Conservation (phyloP, 2,797 vertebrate species). For the Heliangelus exortis region DNA sequence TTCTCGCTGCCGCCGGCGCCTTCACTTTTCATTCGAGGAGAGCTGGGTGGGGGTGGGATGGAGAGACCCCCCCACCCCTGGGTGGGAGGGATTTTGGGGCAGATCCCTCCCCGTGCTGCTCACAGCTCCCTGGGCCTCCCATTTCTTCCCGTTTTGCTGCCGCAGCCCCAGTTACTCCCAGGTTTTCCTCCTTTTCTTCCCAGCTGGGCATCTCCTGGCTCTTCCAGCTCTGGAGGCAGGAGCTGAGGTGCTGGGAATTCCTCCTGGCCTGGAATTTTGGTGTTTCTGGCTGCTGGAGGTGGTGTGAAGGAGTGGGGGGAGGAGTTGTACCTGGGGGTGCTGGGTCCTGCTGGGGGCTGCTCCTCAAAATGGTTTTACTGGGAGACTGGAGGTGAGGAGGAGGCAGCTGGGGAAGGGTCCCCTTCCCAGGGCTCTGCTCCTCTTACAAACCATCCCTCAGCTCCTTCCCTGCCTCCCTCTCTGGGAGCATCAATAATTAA, state of each 20-base stretch:
- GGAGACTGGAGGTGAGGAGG: not conserved
- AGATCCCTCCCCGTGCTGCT: accelerated
- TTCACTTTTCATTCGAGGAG: not conserved
- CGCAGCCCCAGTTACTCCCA: not conserved
- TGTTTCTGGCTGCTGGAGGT: not conserved
- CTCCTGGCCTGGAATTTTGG: not conserved
- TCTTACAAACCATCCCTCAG: not conserved
- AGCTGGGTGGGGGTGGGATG: not conserved
- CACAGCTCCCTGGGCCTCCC: not conserved
- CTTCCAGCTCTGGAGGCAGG: accelerated
- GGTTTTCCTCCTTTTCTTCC: not conserved
- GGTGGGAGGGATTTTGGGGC: accelerated
- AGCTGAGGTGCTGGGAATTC: not conserved
- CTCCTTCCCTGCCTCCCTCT: not conserved
- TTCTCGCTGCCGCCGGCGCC: constrained; percentile 32
- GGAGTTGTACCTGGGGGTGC: not conserved
- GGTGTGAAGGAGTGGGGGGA: not conserved
- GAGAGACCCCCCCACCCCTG: not conserved
- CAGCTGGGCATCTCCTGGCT: not conserved
- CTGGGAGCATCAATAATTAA: constrained; percentile 32
- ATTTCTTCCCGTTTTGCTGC: not conserved
- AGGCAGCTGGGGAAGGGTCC: not conserved
- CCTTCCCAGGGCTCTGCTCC: constrained; percentile 2
- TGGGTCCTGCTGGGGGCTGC: no score
- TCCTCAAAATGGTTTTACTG: not conserved